A percentile compares a stretch with the other conserved stretches of the same genome.
These are phyloP conservation scores for Isoperla grammatica DNA, from an alignment of 2,888 invertebrate species.

Conservation along the genomic window DNA sequence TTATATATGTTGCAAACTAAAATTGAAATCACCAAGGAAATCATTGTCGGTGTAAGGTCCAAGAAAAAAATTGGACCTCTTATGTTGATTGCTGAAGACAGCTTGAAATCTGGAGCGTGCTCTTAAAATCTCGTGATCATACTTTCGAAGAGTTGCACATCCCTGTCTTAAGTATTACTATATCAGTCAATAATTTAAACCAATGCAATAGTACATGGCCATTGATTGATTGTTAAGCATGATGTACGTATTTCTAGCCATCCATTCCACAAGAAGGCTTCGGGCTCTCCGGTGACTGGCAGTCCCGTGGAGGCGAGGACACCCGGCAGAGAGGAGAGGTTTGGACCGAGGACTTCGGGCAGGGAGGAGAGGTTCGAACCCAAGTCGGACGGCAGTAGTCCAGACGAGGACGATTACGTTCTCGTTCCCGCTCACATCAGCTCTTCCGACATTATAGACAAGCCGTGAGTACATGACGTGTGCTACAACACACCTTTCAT, in stretches of 20 bases:
- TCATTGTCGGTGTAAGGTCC: no score
- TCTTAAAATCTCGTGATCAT: no score
- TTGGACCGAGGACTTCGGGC: not conserved
- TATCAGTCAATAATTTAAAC: no score
- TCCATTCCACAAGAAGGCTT: constrained; percentile 11
- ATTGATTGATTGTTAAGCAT: no score
- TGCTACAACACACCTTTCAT: not conserved
- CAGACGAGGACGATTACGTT: constrained; percentile 76
- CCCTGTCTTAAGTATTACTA: no score
- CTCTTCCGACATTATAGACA: constrained; percentile 34
- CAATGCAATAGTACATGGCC: no score
- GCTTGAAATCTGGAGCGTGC: no score
- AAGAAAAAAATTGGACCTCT: no score
- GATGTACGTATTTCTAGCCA: not conserved
- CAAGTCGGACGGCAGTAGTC: constrained; percentile 43
- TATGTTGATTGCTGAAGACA: no score
- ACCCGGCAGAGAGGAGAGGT: not conserved
- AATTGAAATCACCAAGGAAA: no score
- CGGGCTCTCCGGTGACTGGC: constrained; percentile 35
- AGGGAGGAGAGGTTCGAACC: not conserved
- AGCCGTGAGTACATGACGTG: constrained; percentile 37
- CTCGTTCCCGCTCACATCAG: constrained; percentile 60
- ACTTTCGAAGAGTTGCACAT: no score
- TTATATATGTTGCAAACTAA: no score
- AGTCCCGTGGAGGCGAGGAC: not conserved